These are phyloP conservation scores for Probosciger aterrimus DNA, from an alignment of 2,113 vertebrate species.

Conservation along the genomic window DNA sequence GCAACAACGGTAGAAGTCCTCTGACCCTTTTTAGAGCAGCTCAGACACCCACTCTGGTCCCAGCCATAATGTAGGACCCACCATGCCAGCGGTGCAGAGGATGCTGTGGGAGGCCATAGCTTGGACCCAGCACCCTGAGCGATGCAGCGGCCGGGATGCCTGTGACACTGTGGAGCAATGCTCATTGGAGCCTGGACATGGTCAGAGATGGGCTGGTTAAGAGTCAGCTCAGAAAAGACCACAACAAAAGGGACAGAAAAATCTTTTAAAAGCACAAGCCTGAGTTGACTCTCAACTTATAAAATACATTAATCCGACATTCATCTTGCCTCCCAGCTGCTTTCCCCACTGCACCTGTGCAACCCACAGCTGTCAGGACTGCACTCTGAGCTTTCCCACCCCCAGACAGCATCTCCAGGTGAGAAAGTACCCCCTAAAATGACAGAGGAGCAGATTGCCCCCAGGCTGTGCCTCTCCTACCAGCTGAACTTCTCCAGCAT, in stretches of 20 bases:
- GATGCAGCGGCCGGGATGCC: rapidly evolving
- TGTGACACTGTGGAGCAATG: rapidly evolving
- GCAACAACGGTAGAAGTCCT: neutral
- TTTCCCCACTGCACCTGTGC: neutral
- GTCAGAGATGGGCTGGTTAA: neutral
- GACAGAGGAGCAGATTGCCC: neutral
- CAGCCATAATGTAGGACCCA: neutral
- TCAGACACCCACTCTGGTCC: neutral
- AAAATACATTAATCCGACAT: neutral
- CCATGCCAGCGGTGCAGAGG: rapidly evolving
- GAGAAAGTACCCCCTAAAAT: neutral
- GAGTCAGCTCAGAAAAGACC: neutral
- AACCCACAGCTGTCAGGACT: neutral
- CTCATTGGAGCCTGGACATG: rapidly evolving
- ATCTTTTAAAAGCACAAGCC: neutral
- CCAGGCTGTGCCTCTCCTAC: neutral
- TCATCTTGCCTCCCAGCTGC: neutral
- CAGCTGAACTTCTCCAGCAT: neutral
- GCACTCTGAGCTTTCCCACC: neutral
- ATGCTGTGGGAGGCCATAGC: neutral
- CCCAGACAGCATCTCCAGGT: neutral
- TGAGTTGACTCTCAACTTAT: neutral
- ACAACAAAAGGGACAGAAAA: neutral
- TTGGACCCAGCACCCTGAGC: rapidly evolving
- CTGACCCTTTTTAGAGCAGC: neutral